phyloP scores from a whole-genome alignment of 2,113 vertebrate species.

The Podarcis cretensis region DNA sequence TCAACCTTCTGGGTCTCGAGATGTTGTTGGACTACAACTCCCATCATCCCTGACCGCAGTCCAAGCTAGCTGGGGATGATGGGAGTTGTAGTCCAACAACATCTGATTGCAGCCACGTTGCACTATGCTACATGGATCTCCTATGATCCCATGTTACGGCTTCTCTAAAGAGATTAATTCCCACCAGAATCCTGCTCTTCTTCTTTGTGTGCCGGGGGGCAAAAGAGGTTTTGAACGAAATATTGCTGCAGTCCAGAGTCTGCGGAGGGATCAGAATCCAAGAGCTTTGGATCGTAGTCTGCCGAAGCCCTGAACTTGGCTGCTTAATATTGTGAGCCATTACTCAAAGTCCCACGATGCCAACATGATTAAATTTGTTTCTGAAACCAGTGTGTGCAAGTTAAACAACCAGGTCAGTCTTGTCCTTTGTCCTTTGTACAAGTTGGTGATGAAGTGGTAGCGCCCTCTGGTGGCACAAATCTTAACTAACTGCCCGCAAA shows the following conservation, averaged over 20 bases:
- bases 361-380: conserved; percentile 53
- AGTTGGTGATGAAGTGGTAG: conserved; percentile 87
- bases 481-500: conserved; percentile 16
- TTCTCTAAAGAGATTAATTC: conserved; percentile 1
- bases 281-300: conserved; percentile 26
- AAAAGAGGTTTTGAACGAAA: conserved; percentile 44
- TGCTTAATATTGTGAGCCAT: conserved; percentile 8
- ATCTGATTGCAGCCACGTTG: too few relatives aligned
- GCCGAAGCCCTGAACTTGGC: conserved; percentile 20
- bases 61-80: too few relatives aligned
- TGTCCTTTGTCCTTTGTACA: conserved; percentile 73
- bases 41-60: too few relatives aligned
- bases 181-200: conserved; percentile 29
- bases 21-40: too few relatives aligned
- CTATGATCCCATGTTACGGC: conserved; percentile 45
- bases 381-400: conserved; percentile 37
- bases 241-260: conserved; percentile 36
- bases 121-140: background rate
- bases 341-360: conserved; percentile 22
- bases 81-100: too few relatives aligned
- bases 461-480: conserved; percentile 92
- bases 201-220: conserved; percentile 46
- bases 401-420: conserved; percentile 57
- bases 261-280: conserved; percentile 17
- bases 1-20: too few relatives aligned